Evolutionary conservation across 2,113 vertebrate genomes (phyloP).

Genomic region (Sciurus niger): DNA sequence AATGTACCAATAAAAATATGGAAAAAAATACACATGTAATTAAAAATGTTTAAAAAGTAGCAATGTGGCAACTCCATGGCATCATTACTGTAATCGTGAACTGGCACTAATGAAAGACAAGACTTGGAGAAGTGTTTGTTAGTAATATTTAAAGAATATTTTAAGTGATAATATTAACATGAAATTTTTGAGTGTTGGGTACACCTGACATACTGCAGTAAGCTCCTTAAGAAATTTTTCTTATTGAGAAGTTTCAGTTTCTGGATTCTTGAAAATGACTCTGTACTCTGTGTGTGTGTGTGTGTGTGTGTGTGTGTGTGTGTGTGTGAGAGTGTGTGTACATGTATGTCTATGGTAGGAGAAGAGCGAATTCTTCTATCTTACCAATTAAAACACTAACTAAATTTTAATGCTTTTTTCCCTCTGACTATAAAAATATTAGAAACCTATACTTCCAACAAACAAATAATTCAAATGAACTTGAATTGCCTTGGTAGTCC

Average conservation of each 20-base stretch:
- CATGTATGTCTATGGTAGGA: no score
- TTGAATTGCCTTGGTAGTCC: background rate
- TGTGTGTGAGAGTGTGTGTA: background rate
- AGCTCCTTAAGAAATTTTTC: background rate
- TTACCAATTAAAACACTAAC: background rate
- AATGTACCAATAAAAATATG: no score
- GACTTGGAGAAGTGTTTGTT: background rate
- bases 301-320: background rate
- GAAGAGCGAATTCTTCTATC: background rate
- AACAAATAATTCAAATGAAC: background rate
- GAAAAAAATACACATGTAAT: no score
- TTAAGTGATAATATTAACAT: background rate
- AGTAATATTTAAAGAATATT: background rate
- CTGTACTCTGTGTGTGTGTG: background rate
- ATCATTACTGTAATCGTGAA: background rate
- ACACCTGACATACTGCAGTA: background rate
- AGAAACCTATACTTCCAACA: background rate
- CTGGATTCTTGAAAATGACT: background rate
- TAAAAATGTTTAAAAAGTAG: background rate
- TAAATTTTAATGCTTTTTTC: background rate
- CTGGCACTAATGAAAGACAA: background rate
- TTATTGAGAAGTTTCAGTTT: background rate
- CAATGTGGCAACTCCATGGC: background rate
- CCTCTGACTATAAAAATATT: background rate
- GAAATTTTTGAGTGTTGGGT: background rate